Evolutionary conservation across 2,888 invertebrate genomes (phyloP).

Genomic region (Zeuzera pyrina): DNA sequence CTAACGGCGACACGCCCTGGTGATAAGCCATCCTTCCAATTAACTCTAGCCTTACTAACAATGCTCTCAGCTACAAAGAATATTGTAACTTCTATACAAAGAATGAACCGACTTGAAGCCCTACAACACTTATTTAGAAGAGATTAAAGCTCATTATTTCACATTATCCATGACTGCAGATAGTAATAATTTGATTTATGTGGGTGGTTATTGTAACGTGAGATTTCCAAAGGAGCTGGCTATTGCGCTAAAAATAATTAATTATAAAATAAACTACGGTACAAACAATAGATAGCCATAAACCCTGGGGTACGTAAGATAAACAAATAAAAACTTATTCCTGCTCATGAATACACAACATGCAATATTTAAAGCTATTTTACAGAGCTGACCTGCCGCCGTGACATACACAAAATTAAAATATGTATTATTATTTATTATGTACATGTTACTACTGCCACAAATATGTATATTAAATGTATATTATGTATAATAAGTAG

Average conservation of each 20-base stretch:
- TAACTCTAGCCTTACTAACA: conserved; percentile 9
- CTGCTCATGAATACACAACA: conserved; percentile 55
- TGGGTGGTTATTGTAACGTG: conserved; percentile 21
- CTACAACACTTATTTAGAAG: conserved; percentile 25
- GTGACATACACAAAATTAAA: conserved; percentile 44
- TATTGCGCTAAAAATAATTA: conserved; percentile 42
- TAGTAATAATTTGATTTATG: conserved; percentile 19
- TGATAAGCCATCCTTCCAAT: conserved; percentile 22
- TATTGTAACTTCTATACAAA: conserved; percentile 15
- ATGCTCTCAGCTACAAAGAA: not conserved
- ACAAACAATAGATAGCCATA: conserved; percentile 50
- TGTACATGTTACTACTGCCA: conserved; percentile 63
- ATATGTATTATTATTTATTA: no score
- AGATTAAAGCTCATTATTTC: conserved; percentile 37
- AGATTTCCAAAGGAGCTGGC: conserved; percentile 43
- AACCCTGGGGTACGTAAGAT: conserved; percentile 50
- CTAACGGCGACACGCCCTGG: conserved; percentile 23
- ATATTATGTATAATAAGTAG: conserved; percentile 48
- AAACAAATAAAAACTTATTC: conserved; percentile 67
- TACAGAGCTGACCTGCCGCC: conserved; percentile 49
- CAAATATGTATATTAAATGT: conserved; percentile 55
- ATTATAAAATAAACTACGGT: conserved; percentile 28
- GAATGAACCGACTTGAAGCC: conserved; percentile 35
- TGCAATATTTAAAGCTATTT: conserved; percentile 60
- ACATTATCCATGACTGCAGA: conserved; percentile 23